A percentile compares a stretch with the other conserved stretches of the same genome.
phyloP scores from a whole-genome alignment of 2,113 vertebrate genomes.

The Phoenicopterus ruber region DNA sequence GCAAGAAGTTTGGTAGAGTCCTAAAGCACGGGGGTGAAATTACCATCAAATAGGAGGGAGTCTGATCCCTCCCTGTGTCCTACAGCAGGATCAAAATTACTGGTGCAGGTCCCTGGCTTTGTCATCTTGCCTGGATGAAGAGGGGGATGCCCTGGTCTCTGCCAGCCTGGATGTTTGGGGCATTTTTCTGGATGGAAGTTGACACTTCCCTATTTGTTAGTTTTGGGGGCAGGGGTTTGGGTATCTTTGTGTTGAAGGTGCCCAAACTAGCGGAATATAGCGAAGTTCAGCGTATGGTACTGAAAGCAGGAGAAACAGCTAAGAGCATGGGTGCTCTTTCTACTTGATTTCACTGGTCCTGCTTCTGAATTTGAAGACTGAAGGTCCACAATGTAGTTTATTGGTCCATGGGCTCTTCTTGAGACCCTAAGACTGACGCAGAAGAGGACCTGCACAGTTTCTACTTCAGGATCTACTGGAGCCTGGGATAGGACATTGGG shows the following conservation, averaged over 20 bases:
- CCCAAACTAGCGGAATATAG: background rate
- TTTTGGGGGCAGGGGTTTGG: fast-evolving
- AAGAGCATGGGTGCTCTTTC: background rate
- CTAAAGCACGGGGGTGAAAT: background rate
- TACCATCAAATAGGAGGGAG: background rate
- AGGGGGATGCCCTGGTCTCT: background rate
- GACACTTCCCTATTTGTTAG: fast-evolving
- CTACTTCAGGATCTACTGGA: background rate
- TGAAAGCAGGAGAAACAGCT: background rate
- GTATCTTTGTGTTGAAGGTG: background rate
- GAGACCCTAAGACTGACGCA: background rate
- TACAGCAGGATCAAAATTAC: background rate
- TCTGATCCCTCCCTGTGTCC: background rate
- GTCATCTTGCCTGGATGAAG: background rate
- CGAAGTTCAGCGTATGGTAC: background rate
- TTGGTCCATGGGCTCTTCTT: background rate
- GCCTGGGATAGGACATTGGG: fast-evolving
- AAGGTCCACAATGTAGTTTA: background rate
- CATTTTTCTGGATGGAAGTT: background rate
- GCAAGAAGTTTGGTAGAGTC: background rate
- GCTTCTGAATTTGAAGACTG: background rate
- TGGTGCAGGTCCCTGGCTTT: background rate
- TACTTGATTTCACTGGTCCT: background rate
- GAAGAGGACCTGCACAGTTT: background rate
- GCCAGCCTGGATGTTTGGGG: background rate